phyloP scores from a whole-genome alignment of 2,797 vertebrate genomes.

The Schizopygopsis pylzovi region DNA sequence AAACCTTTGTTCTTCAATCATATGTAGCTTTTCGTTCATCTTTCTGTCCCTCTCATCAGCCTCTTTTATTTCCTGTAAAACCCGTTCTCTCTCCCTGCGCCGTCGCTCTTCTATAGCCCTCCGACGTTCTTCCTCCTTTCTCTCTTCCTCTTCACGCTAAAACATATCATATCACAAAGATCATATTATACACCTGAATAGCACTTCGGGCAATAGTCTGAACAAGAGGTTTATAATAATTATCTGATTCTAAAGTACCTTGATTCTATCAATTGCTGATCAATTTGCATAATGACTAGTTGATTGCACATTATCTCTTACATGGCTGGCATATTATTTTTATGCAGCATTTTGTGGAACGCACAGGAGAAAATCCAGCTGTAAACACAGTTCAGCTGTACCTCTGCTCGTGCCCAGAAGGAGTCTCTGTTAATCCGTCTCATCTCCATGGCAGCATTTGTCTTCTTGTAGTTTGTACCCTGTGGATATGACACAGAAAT shows the following conservation, averaged over 20 bases:
- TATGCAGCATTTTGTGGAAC: neutral
- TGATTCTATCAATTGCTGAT: neutral
- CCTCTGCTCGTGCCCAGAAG: slow-evolving; percentile 91
- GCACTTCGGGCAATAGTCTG: neutral
- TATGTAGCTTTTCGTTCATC: slow-evolving; percentile 81
- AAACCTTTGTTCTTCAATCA: slow-evolving; percentile 81
- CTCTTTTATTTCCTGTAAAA: slow-evolving; percentile 76
- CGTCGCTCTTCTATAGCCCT: slow-evolving; percentile 76
- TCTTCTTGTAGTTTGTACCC: slow-evolving; percentile 91
- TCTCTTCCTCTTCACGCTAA: slow-evolving; percentile 81
- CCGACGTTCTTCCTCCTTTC: slow-evolving; percentile 79
- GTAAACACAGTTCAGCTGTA: slow-evolving; percentile 56
- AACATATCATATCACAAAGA: slow-evolving; percentile 12
- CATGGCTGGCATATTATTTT: neutral
- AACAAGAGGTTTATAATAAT: neutral
- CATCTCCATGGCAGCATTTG: slow-evolving; percentile 88
- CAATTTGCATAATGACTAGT: slow-evolving; percentile 14
- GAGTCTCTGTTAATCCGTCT: slow-evolving; percentile 84
- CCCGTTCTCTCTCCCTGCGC: slow-evolving; percentile 76
- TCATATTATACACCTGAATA: neutral
- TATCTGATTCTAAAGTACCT: neutral
- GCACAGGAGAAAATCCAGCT: neutral
- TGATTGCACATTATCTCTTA: neutral
- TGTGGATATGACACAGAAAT: slow-evolving; percentile 55
- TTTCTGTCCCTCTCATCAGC: slow-evolving; percentile 81